Evolutionary conservation across 2,797 vertebrate genomes (phyloP).

Genomic region (Malacoraja senta): DNA sequence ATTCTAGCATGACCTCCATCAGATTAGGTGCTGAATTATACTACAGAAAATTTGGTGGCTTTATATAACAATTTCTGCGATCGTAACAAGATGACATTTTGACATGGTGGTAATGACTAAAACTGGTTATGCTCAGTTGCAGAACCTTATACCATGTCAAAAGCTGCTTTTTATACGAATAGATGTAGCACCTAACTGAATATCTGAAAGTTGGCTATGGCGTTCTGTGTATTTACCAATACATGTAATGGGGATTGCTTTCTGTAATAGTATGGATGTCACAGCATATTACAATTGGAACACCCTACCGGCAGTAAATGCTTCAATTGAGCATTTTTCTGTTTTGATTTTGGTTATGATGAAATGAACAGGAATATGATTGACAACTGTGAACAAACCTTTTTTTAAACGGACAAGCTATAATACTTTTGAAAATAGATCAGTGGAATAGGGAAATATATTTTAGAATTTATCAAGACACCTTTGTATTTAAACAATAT

Average conservation of each 20-base stretch:
- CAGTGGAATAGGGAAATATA: neutral
- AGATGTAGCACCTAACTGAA: constrained; percentile 21
- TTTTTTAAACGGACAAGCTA: constrained; percentile 22
- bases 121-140: neutral
- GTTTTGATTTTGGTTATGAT: constrained; percentile 26
- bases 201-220: neutral
- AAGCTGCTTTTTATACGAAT: neutral
- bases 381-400: constrained; percentile 10
- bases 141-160: neutral
- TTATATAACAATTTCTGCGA: constrained; percentile 14
- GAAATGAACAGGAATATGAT: constrained; percentile 19
- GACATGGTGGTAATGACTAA: neutral
- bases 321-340: neutral
- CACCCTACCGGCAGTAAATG: neutral
- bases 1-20: neutral
- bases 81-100: constrained; percentile 1
- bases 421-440: neutral
- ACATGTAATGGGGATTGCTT: constrained; percentile 12
- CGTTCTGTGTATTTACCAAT: constrained; percentile 22
- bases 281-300: constrained; percentile 6
- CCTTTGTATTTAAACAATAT: neutral
- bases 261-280: neutral
- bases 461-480: constrained; percentile 2
- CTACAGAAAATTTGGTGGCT: neutral
- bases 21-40: constrained; percentile 22